These are phyloP conservation scores for Zaprionus vittiger DNA, from an alignment of 1,140 invertebrate genomes.

Conservation along the genomic window DNA sequence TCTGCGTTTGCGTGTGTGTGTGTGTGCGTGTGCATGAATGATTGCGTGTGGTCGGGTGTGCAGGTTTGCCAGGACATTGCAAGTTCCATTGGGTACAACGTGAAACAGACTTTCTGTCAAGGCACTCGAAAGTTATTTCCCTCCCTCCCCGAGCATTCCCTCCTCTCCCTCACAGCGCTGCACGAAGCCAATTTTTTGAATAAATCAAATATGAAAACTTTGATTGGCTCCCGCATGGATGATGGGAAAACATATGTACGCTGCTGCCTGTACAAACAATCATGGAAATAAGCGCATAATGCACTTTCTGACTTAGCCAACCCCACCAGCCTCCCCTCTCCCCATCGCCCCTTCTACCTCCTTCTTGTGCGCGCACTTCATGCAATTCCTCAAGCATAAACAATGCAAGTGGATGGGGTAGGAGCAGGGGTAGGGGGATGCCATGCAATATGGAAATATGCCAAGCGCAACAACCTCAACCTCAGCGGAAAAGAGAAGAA, in stretches of 20 bases:
- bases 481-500: neutral
- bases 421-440: neutral
- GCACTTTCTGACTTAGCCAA: slow-evolving; percentile 6
- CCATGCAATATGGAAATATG: slow-evolving; percentile 32
- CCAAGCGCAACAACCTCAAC: slow-evolving; percentile 2
- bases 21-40: slow-evolving; percentile 5
- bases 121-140: slow-evolving; percentile 13
- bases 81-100: neutral
- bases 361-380: slow-evolving; percentile 1
- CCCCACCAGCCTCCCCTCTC: neutral
- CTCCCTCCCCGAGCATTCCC: neutral
- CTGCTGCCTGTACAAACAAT: neutral
- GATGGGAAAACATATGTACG: slow-evolving; percentile 17
- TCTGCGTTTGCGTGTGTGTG: neutral
- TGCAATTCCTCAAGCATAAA: slow-evolving; percentile 35
- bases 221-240: slow-evolving; percentile 49
- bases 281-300: slow-evolving; percentile 13
- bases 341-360: neutral
- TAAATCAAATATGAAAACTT: slow-evolving; percentile 47
- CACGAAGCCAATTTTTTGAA: slow-evolving; percentile 30
- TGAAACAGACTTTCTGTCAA: neutral
- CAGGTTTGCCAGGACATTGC: slow-evolving; percentile 4
- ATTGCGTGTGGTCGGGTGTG: slow-evolving; percentile 1
- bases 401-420: neutral
- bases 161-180: neutral